Conservation (phyloP, 2,113 vertebrate genomes). For the Hepsetus odoe region DNA sequence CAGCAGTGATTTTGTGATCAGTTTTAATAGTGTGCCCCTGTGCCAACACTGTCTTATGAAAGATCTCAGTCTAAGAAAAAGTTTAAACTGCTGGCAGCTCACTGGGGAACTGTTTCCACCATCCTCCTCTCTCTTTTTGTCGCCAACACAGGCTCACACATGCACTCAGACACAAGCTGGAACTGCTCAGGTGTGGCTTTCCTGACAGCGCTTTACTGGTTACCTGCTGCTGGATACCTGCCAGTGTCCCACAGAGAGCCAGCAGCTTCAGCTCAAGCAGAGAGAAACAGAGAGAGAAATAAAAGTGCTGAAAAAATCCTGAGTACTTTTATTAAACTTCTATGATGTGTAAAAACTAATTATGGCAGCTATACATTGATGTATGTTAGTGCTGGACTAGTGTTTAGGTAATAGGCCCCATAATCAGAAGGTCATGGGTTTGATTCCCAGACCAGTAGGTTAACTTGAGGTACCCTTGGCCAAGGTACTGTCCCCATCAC, state of each 20-base stretch:
- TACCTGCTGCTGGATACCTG: conserved; percentile 7
- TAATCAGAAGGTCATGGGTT: no score
- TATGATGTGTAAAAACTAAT: no score
- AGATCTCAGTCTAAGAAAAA: not conserved
- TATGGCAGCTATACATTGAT: no score
- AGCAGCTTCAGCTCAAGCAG: not conserved
- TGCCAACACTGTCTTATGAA: not conserved
- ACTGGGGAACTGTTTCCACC: conserved; percentile 4
- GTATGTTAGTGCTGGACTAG: no score
- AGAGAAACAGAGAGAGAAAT: conserved; percentile 10
- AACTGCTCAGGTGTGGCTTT: conserved; percentile 43
- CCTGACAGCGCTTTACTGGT: conserved; percentile 27
- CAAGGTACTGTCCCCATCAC: no score
- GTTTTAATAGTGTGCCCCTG: not conserved
- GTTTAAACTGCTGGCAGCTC: not conserved
- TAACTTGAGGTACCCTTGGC: no score
- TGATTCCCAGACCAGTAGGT: no score
- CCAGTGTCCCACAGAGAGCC: conserved; percentile 33
- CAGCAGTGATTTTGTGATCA: not conserved
- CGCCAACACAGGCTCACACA: conserved; percentile 22
- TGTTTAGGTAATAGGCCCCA: no score
- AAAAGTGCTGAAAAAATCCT: not conserved
- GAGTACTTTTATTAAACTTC: not conserved
- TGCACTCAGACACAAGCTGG: conserved; percentile 28
- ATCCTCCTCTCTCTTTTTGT: not conserved